phyloP scores from a whole-genome alignment of 2,888 invertebrate genomes.

The Linnaemya tessellans region DNA sequence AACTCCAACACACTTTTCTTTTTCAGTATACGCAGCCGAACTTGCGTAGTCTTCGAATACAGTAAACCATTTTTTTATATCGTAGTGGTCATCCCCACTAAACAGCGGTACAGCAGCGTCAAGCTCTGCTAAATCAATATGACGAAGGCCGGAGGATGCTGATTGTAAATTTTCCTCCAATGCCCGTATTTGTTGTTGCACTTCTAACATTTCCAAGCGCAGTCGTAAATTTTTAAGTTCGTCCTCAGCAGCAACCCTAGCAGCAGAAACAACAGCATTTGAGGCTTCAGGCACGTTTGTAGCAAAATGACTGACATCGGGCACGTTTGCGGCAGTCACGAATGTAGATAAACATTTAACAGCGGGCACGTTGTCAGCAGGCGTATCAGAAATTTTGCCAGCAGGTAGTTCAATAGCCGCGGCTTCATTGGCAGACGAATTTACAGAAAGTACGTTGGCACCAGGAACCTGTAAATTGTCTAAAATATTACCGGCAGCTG shows the following conservation, averaged over 20 bases:
- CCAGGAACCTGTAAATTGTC: constrained; percentile 21
- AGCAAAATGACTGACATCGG: too few species aligned
- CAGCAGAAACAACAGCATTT: constrained; percentile 14
- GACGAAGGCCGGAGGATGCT: constrained; percentile 17
- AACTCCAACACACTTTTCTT: constrained; percentile 30
- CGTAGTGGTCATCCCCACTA: constrained; percentile 52
- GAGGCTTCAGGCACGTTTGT: constrained; percentile 21
- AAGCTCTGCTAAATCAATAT: constrained; percentile 35
- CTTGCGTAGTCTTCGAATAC: too few species aligned
- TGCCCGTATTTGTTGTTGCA: constrained; percentile 38
- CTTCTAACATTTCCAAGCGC: constrained; percentile 22
- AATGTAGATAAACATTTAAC: constrained; percentile 7
- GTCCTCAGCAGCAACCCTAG: constrained; percentile 13
- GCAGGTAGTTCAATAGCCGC: constrained; percentile 24
- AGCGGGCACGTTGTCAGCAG: constrained; percentile 4
- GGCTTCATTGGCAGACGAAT: constrained; percentile 30
- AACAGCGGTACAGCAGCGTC: constrained; percentile 46
- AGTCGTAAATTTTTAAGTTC: constrained; percentile 27
- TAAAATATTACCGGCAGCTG: constrained; percentile 17
- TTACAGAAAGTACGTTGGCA: constrained; percentile 21
- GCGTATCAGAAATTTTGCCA: constrained; percentile 2
- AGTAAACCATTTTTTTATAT: constrained; percentile 43
- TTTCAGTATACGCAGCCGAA: too few species aligned
- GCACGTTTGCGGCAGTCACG: constrained; percentile 9
- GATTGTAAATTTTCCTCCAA: constrained; percentile 34